A percentile compares a stretch with the other conserved stretches of the same genome.
phyloP scores from a whole-genome alignment of 2,797 vertebrate species.

The Perodicticus potto region DNA sequence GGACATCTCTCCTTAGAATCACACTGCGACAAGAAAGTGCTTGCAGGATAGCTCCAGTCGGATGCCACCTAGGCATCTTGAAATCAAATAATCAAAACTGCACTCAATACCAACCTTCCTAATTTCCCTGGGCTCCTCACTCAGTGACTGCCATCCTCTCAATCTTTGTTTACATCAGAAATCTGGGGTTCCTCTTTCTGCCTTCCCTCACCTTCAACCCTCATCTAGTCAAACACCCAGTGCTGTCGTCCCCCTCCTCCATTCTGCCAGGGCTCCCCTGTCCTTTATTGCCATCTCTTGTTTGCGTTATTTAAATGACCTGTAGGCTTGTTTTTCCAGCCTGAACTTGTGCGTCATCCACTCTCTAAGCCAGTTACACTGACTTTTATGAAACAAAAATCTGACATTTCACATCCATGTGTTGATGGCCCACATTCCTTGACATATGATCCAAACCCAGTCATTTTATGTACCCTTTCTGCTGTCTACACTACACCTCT shows the following conservation, averaged over 20 bases:
- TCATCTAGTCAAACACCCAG: neutral
- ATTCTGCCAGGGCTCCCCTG: neutral
- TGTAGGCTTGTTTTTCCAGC: neutral
- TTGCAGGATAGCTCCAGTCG: neutral
- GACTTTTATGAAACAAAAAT: neutral
- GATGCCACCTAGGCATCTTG: neutral
- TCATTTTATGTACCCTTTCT: neutral
- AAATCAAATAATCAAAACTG: neutral
- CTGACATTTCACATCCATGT: neutral
- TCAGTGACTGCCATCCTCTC: neutral
- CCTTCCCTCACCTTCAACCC: neutral
- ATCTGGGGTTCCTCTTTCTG: neutral
- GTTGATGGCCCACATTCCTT: neutral
- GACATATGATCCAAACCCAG: neutral
- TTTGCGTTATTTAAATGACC: neutral
- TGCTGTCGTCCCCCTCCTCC: neutral
- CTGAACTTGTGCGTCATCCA: neutral
- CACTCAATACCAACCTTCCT: neutral
- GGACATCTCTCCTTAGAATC: neutral
- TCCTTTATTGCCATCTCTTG: neutral
- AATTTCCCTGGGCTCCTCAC: neutral
- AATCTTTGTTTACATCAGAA: neutral
- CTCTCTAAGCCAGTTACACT: neutral
- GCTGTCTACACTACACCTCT: neutral
- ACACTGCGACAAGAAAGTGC: neutral